Percentiles rank a stretch among this genome's conserved stretches.
Conservation (phyloP, 2,113 vertebrate species). For the Taxidea taxus region DNA sequence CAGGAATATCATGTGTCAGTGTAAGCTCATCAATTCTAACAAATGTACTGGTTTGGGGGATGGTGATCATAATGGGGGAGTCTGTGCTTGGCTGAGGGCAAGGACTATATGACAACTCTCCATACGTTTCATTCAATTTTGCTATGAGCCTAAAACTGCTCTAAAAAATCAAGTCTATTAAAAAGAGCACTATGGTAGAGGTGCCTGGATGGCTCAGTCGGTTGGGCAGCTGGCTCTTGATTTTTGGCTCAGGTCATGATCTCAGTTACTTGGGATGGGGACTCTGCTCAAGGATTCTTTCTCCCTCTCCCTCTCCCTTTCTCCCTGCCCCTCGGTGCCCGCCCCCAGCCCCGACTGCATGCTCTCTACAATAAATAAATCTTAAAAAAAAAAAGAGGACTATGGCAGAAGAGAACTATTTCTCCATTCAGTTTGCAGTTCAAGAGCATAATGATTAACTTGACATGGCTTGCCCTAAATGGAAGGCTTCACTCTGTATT, state of each 20-base stretch:
- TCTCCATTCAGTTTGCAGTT: neutral
- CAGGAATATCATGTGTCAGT: neutral
- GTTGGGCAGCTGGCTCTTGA: neutral
- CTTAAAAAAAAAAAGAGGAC: neutral
- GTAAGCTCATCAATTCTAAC: neutral
- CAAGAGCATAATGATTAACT: conserved; percentile 63
- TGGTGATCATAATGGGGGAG: neutral
- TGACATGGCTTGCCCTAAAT: neutral
- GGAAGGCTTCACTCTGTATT: neutral
- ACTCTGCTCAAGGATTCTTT: neutral
- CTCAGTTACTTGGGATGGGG: neutral
- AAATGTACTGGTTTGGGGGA: neutral
- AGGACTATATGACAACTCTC: neutral
- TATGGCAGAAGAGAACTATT: neutral
- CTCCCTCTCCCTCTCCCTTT: neutral
- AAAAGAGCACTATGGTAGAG: neutral
- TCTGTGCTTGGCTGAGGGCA: fast-evolving
- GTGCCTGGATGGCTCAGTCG: neutral
- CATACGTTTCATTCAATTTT: neutral
- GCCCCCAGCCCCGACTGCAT: fast-evolving
- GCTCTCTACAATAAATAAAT: neutral
- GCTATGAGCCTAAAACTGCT: neutral
- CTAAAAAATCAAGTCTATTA: neutral
- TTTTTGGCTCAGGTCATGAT: neutral
- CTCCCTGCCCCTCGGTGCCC: neutral